Conservation (phyloP, 2,888 invertebrate species). For the Apodemia duryi region DNA sequence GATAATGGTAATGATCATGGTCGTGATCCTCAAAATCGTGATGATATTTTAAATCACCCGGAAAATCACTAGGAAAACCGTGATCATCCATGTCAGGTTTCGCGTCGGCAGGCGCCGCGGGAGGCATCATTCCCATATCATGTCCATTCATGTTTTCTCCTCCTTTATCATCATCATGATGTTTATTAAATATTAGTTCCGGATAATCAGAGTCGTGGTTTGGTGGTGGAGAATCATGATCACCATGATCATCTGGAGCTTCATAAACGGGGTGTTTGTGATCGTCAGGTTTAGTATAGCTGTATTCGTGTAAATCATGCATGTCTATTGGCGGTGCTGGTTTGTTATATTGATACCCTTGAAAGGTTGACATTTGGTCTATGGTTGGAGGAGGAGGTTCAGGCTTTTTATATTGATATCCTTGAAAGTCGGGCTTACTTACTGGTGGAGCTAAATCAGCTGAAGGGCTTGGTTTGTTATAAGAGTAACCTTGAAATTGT, state of each 20-base stretch:
- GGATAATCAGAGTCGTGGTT: constrained; percentile 53
- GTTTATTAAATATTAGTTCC: constrained; percentile 55
- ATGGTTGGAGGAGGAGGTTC: neutral
- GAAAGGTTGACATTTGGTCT: neutral
- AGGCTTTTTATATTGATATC: constrained; percentile 45
- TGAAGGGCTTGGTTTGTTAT: constrained; percentile 55
- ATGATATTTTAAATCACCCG: constrained; percentile 61
- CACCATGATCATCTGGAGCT: neutral
- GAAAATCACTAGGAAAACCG: constrained; percentile 69
- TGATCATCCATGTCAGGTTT: constrained; percentile 54
- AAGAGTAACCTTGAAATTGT: constrained; percentile 57
- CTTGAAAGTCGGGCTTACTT: constrained; percentile 41
- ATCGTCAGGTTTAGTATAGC: constrained; percentile 10
- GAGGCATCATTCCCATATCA: constrained; percentile 57
- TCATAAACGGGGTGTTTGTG: constrained; percentile 32
- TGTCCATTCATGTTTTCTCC: constrained; percentile 42
- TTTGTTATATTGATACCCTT: constrained; percentile 10
- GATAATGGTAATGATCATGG: constrained; percentile 56
- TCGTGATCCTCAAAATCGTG: constrained; percentile 61
- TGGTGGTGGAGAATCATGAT: constrained; percentile 34
- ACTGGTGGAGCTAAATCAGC: constrained; percentile 39
- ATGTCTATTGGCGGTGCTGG: constrained; percentile 3
- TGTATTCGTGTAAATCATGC: neutral
- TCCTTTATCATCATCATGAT: constrained; percentile 39
- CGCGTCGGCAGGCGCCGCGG: constrained; percentile 44